Evolutionary conservation across 1,140 invertebrate species (phyloP), one percentile per base, ranked within the genome.

Genomic region (Zaprionus kolodkinae): DNA sequence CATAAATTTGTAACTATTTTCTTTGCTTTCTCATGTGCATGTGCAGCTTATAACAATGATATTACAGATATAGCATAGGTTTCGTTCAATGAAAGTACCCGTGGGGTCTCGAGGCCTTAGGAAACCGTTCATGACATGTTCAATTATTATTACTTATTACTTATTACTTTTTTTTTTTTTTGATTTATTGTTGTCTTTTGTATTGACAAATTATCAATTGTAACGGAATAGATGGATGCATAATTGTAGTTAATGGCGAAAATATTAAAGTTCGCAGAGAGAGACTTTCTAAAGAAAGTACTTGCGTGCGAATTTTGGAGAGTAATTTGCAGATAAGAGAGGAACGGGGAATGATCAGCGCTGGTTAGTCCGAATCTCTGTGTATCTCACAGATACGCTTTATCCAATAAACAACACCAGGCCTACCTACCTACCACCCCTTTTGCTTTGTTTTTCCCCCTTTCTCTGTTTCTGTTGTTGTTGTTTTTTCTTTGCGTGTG

Each of bases 401-500:
- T 61, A 61, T 35, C 64, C 48, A 74, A 55, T 61, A 55, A 61
- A 73, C 57, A 61, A 73, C 57, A 69, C 11, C 55, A 60, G 55
- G 11, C 38, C 30, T 15, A n/a, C 11, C 30, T 27, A n/a, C 11
- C 36, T 61, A 25, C 15, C 15, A 40, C 52, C 52, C 27, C 52
- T 12, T 12, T 25, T 64, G 17, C 11, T 52, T n/a, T 54, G 50
- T 27, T 11, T 63, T 50, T 21, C 21, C 52, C 30, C 27, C 15
- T 40, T 43, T 40, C 15, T 40, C 27, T 40, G 38, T n/a, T 35
- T 33, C 48, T 62, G n/a, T 35, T 50, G 27, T 73, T 63, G 63
- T 64, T 66, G 54, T 27, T 66, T 70, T 66, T 72, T 59, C 77
- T 74, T 86, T 81, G 81, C 80, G 84, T 88, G 63, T 84, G 66